Evolutionary conservation across 2,888 invertebrate species (phyloP).

Genomic region (Eupithecia abbreviata): DNA sequence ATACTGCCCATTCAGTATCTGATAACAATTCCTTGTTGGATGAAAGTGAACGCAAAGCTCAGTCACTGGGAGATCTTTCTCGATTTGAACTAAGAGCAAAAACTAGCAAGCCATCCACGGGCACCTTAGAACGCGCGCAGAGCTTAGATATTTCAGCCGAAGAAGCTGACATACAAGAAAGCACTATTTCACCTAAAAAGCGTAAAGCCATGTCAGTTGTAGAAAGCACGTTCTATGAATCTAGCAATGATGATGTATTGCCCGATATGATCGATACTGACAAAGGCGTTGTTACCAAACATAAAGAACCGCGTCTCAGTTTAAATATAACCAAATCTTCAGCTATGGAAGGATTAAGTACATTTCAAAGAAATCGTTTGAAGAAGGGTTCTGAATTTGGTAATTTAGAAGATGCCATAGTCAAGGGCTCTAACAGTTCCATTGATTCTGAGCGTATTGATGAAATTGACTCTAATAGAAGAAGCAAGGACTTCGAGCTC

Average conservation of each 20-base stretch:
- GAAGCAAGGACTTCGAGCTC: slow-evolving; percentile 59
- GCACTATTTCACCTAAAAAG: slow-evolving; percentile 83
- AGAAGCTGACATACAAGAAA: slow-evolving; percentile 76
- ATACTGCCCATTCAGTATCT: slow-evolving; percentile 70
- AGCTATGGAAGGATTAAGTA: slow-evolving; percentile 86
- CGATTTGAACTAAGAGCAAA: slow-evolving; percentile 83
- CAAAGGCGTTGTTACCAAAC: slow-evolving; percentile 69
- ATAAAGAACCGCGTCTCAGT: slow-evolving; percentile 84
- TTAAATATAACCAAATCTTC: slow-evolving; percentile 78
- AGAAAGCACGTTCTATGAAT: slow-evolving; percentile 75
- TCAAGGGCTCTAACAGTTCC: slow-evolving; percentile 80
- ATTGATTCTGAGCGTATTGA: slow-evolving; percentile 73
- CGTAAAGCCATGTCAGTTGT: slow-evolving; percentile 86
- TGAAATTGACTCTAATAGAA: slow-evolving; percentile 56
- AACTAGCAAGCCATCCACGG: slow-evolving; percentile 76
- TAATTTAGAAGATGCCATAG: slow-evolving; percentile 89
- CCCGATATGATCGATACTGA: slow-evolving; percentile 76
- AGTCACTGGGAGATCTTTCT: slow-evolving; percentile 91
- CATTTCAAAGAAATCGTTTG: slow-evolving; percentile 87
- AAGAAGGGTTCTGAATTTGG: slow-evolving; percentile 91
- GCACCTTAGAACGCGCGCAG: slow-evolving; percentile 90
- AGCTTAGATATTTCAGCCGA: slow-evolving; percentile 89
- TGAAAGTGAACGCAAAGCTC: slow-evolving; percentile 88
- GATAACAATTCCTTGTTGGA: slow-evolving; percentile 79
- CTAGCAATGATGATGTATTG: slow-evolving; percentile 70